Evolutionary conservation across 2,113 vertebrate genomes (phyloP).

Genomic region (Petaurus breviceps): DNA sequence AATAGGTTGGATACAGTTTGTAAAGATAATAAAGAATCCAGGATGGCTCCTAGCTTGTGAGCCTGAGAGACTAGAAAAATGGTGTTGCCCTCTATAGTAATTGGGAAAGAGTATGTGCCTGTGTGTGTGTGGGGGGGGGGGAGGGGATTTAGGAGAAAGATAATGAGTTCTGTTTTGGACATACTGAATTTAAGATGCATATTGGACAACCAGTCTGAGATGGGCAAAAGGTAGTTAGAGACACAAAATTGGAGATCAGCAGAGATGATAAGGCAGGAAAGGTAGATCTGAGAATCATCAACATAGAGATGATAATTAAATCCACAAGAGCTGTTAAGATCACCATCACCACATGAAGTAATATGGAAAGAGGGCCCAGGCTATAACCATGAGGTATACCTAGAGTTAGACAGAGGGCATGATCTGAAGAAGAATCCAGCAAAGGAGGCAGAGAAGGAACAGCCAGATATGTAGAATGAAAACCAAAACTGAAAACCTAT

Average conservation of each 20-base stretch:
- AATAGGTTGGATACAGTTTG: neutral
- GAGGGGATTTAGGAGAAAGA: too few relatives aligned
- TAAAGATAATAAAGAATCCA: neutral
- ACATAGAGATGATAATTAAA: neutral
- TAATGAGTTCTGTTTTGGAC: neutral
- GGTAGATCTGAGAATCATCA: neutral
- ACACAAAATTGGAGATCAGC: neutral
- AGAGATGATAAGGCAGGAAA: neutral
- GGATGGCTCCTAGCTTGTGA: neutral
- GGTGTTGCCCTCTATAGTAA: too few relatives aligned
- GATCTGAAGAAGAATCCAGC: neutral
- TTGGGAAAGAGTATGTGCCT: too few relatives aligned
- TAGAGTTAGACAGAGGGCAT: neutral
- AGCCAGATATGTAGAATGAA: neutral
- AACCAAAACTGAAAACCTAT: neutral
- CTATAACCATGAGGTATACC: neutral
- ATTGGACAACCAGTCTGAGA: neutral
- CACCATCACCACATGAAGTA: neutral
- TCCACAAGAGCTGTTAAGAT: too few relatives aligned
- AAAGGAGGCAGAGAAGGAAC: neutral
- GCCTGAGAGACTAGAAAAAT: too few relatives aligned
- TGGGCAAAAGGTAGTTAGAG: neutral
- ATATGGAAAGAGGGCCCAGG: neutral
- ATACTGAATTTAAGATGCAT: neutral
- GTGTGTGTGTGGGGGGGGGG: too few relatives aligned